Evolutionary conservation across 23 tunicate genomes (phyloP).

Genomic region (Aplidium turbinatum): DNA sequence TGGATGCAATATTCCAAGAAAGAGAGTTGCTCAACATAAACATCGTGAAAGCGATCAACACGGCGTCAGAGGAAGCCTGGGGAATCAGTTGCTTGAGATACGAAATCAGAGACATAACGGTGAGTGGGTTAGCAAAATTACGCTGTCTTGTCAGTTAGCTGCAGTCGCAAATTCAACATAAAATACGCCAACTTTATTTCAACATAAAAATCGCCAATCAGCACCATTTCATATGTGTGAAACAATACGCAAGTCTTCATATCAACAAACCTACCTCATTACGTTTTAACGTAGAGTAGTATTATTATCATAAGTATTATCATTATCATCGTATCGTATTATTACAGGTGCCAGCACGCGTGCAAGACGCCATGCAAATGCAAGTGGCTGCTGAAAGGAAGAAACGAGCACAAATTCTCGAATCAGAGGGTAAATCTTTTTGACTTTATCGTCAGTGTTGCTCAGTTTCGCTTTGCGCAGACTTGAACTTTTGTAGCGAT

Average conservation of each 20-base stretch:
- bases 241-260: too few relatives aligned
- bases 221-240: too few relatives aligned
- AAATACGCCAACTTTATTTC: too few relatives aligned
- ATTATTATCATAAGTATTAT: too few relatives aligned
- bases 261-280: too few relatives aligned
- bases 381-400: conserved; percentile 98
- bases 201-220: too few relatives aligned
- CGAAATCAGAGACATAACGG: conserved; percentile 97
- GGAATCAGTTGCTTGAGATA: conserved; percentile 91
- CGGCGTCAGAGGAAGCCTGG: conserved; percentile 94
- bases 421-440: conserved; percentile 79
- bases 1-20: conserved; percentile 94
- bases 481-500: too few relatives aligned
- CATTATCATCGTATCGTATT: not conserved
- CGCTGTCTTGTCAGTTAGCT: too few relatives aligned
- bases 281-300: too few relatives aligned
- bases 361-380: conserved; percentile 98
- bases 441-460: not conserved
- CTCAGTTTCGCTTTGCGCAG: too few relatives aligned
- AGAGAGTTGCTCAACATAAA: conserved; percentile 79
- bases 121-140: too few relatives aligned
- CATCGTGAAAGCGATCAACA: conserved; percentile 87
- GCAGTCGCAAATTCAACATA: too few relatives aligned
- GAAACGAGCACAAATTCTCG: conserved; percentile 82
- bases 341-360: conserved; percentile 80